These are phyloP conservation scores for Oceanodroma leucorhoa DNA, from an alignment of 2,797 vertebrate genomes.

Conservation along the genomic window DNA sequence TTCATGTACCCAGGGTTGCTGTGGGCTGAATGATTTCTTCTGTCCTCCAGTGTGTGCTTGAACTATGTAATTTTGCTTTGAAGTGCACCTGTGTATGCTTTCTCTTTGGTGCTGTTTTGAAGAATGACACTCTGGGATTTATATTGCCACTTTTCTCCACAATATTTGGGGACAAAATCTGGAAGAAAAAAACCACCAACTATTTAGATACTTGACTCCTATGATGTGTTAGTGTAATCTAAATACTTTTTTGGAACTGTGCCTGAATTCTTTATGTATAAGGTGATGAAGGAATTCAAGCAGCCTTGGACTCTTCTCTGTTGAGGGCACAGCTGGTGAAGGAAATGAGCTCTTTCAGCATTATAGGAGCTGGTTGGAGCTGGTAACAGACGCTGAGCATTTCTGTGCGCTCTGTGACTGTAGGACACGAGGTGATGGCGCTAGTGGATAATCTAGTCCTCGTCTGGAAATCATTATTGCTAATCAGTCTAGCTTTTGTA, in stretches of 20 bases:
- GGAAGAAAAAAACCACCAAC: background rate
- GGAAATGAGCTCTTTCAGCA: background rate
- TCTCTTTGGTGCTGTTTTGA: background rate
- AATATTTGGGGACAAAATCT: background rate
- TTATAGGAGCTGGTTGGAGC: background rate
- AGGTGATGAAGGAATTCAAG: background rate
- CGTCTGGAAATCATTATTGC: background rate
- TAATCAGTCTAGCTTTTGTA: background rate
- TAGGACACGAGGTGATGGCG: rapidly evolving
- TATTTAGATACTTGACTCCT: background rate
- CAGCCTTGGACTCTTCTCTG: background rate
- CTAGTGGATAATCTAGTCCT: background rate
- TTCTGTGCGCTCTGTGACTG: background rate
- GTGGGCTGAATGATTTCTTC: background rate
- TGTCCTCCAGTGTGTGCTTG: background rate
- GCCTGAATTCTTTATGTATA: background rate
- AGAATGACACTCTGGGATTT: background rate
- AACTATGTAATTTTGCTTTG: background rate
- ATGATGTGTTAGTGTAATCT: background rate
- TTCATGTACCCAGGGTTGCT: background rate
- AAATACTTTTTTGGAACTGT: background rate
- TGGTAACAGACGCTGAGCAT: background rate
- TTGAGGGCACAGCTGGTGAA: background rate
- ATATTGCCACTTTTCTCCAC: background rate
- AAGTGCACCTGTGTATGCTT: background rate